Evolutionary conservation across 1,140 invertebrate genomes (phyloP).

Genomic region (Lasaia peninsularis): DNA sequence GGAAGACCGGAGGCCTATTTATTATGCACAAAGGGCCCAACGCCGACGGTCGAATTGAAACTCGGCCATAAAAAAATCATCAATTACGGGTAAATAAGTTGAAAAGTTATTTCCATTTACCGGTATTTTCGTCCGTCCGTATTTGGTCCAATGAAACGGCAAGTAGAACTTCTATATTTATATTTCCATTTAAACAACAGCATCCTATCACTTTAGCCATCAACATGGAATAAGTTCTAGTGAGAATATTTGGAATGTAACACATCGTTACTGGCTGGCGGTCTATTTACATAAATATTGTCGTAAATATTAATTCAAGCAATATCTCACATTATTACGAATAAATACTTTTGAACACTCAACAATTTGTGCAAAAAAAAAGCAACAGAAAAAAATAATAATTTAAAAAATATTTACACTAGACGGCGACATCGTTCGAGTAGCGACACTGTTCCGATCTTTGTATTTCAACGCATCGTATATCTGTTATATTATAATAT

Average conservation of each 20-base stretch:
- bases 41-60: too few species aligned
- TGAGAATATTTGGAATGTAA: slow-evolving; percentile 65
- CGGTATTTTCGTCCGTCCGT: too few species aligned
- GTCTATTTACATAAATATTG: slow-evolving; percentile 49
- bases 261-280: slow-evolving; percentile 45
- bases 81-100: too few species aligned
- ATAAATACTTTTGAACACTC: slow-evolving; percentile 27
- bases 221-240: slow-evolving; percentile 40
- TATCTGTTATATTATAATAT: slow-evolving; percentile 58
- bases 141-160: slow-evolving; percentile 24
- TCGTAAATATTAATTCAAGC: background rate
- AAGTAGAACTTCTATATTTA: slow-evolving; percentile 58
- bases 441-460: slow-evolving; percentile 23
- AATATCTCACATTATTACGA: slow-evolving; percentile 22
- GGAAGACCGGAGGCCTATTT: too few species aligned
- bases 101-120: too few species aligned
- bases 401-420: slow-evolving; percentile 48
- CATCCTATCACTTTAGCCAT: slow-evolving; percentile 56
- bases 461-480: slow-evolving; percentile 53
- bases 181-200: slow-evolving; percentile 69
- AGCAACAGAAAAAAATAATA: slow-evolving; percentile 21
- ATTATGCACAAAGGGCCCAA: too few species aligned
- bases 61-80: too few species aligned
- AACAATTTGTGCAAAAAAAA: slow-evolving; percentile 48
- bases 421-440: slow-evolving; percentile 35